These are phyloP conservation scores for Microtus richardsoni DNA, from an alignment of 2,113 vertebrate species.

Conservation along the genomic window DNA sequence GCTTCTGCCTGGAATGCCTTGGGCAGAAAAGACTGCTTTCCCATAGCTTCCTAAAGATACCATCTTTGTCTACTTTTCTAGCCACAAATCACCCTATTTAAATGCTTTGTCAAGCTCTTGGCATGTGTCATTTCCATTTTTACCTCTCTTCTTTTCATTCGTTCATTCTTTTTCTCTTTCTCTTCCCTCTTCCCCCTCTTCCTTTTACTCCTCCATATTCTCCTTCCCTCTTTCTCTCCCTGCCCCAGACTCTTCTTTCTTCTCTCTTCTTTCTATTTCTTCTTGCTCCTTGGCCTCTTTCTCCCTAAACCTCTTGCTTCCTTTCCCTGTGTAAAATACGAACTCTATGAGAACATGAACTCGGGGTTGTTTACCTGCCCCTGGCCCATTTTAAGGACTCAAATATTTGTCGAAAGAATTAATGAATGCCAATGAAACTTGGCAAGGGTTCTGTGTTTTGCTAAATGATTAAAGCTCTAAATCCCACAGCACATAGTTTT, in stretches of 20 bases:
- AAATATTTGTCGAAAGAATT: conserved; percentile 63
- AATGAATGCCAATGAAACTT: conserved; percentile 55
- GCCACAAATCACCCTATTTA: not conserved
- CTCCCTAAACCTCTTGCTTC: not conserved
- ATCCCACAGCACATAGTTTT: conserved; percentile 36
- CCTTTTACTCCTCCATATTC: not conserved
- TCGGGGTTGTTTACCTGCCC: conserved; percentile 14
- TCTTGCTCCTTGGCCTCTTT: not conserved
- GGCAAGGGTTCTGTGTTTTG: conserved; percentile 60
- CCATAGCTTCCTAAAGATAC: not conserved
- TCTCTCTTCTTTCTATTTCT: not conserved
- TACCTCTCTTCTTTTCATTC: not conserved
- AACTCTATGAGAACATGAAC: conserved; percentile 18
- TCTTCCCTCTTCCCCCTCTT: too few relatives aligned
- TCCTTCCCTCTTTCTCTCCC: not conserved
- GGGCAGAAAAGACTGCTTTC: not conserved
- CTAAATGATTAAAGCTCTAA: conserved; percentile 63
- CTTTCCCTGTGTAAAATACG: not conserved
- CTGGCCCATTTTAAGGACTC: not conserved
- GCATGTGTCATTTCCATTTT: not conserved
- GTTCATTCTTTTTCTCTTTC: not conserved
- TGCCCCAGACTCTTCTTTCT: not conserved
- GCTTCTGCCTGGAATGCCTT: not conserved
- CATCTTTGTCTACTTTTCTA: not conserved
- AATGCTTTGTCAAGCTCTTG: not conserved